Evolutionary conservation across 1,140 invertebrate species (phyloP), one percentile per base, ranked within the genome.

Genomic region (Drosophila rhopaloa): DNA sequence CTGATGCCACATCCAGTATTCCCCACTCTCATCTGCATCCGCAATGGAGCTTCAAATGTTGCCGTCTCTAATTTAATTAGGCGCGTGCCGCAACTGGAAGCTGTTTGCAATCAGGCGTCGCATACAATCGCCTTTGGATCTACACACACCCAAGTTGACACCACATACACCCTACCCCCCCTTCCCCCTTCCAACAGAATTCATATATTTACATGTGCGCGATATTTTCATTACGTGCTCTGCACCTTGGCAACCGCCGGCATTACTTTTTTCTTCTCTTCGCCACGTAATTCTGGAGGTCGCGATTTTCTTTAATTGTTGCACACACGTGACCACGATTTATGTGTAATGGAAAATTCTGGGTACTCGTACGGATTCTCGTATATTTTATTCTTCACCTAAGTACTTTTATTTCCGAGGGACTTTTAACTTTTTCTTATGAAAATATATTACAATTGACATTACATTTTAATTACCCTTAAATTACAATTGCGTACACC

Each of bases 31-130:
- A 68, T 71, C 58, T 74, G 29, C 50, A 75, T 74, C 50, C 63
- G 38, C 65, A 38, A 71, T 71, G 70, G 65, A 57, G 76, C 76
- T 63, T 66, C 19, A 73, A 79, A 83, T 83, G 27, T 56, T 76
- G 59, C 71, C 79, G 70, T 88, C 86, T 72, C 63, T 88, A 88
- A 86, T 86, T 86, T 86, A 88, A 86, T 86, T 86, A 86, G 83
- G 76, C 79, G 71, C 79, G 59, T 76, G 75, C 61, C 83, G 44
- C 47, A n/a, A 48, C 60, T n/a, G 47, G 41, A 65, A 65, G 60
- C 72, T 66, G 59, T 71, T 60, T 76, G 61, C 62, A 73, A 57
- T 79, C 81, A 80, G 61, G 51, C 74, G 66, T 65, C 79, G 54
- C 58, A 60, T 47, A 59, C 63, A 76, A 57, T 51, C 62, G 57